A percentile compares a stretch with the other conserved stretches of the same genome.
Evolutionary conservation across 1,140 invertebrate species (phyloP).

Genomic region (Calliopsis andreniformis): DNA sequence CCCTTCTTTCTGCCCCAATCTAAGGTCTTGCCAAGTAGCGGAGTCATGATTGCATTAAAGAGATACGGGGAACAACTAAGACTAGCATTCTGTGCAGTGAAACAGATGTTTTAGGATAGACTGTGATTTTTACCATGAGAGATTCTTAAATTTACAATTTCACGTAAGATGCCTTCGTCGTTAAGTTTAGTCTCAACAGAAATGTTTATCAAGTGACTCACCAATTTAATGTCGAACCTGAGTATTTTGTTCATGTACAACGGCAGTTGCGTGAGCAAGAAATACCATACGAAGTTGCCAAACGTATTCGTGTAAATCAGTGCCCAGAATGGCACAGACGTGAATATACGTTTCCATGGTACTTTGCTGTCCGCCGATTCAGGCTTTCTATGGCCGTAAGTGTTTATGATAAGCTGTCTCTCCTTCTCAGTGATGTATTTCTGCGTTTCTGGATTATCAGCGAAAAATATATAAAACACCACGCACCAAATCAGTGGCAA

Average conservation of each 20-base stretch:
- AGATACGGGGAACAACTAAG: slow-evolving; percentile 88
- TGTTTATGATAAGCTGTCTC: slow-evolving; percentile 83
- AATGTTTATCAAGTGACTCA: too few species aligned
- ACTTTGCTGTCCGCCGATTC: slow-evolving; percentile 75
- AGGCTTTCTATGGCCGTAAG: slow-evolving; percentile 82
- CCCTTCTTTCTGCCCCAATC: slow-evolving; percentile 84
- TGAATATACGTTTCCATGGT: slow-evolving; percentile 87
- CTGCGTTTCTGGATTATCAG: slow-evolving; percentile 88
- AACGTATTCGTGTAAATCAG: slow-evolving; percentile 87
- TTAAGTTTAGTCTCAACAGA: too few species aligned
- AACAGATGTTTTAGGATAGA: neutral
- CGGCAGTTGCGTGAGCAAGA: slow-evolving; percentile 94
- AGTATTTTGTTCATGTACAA: slow-evolving; percentile 96
- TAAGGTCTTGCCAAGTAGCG: slow-evolving; percentile 83
- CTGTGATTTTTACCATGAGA: too few species aligned
- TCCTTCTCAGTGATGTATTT: slow-evolving; percentile 87
- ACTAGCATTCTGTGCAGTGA: slow-evolving; percentile 83
- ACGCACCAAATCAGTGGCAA: slow-evolving; percentile 87
- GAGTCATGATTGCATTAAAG: slow-evolving; percentile 87
- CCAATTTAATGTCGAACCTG: slow-evolving; percentile 91
- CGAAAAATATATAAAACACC: slow-evolving; percentile 85
- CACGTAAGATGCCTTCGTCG: too few species aligned
- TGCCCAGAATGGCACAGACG: slow-evolving; percentile 87
- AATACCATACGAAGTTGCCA: slow-evolving; percentile 96
- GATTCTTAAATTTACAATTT: too few species aligned